Conservation (phyloP, 1,140 invertebrate genomes). For the Anoplophora glabripennis region DNA sequence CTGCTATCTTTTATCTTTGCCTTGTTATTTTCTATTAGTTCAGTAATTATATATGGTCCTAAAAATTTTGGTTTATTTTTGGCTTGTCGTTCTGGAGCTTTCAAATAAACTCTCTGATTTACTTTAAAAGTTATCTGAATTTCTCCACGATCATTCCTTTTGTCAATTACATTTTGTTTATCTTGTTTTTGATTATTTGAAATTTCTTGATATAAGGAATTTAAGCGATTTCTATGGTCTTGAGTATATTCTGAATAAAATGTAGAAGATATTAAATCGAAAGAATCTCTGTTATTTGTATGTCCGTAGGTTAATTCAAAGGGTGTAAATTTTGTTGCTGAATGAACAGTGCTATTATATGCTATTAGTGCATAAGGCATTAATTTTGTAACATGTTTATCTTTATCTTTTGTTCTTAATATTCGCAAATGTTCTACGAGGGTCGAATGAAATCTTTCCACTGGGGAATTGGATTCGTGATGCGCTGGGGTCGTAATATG, state of each 20-base stretch:
- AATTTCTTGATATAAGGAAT: conserved; percentile 9
- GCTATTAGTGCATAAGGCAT: conserved; percentile 33
- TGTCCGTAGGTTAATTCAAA: conserved; percentile 30
- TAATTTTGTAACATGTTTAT: conserved; percentile 14
- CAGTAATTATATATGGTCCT: conserved; percentile 5
- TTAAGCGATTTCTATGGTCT: conserved; percentile 10
- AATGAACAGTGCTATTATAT: conserved; percentile 32
- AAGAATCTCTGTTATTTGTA: conserved; percentile 23
- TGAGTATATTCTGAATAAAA: conserved; percentile 24
- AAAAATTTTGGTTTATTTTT: conserved; percentile 17
- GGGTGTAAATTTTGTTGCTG: conserved; percentile 24
- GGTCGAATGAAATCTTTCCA: conserved; percentile 35
- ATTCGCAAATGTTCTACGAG: conserved; percentile 40
- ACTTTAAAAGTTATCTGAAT: conserved; percentile 2
- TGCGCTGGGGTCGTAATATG: conserved; percentile 44
- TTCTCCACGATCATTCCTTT: not conserved
- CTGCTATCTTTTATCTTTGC: conserved; percentile 14
- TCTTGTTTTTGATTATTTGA: conserved; percentile 4
- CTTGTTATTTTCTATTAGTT: conserved; percentile 13
- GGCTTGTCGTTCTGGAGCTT: not conserved
- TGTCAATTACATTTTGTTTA: not conserved
- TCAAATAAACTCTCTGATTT: conserved; percentile 13
- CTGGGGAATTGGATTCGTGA: conserved; percentile 41
- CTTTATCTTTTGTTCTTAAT: conserved; percentile 32
- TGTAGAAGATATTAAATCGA: conserved; percentile 16